Base-by-base conservation (phyloP, 2,888 invertebrate genomes). In the Papilio demoleus region DNA sequence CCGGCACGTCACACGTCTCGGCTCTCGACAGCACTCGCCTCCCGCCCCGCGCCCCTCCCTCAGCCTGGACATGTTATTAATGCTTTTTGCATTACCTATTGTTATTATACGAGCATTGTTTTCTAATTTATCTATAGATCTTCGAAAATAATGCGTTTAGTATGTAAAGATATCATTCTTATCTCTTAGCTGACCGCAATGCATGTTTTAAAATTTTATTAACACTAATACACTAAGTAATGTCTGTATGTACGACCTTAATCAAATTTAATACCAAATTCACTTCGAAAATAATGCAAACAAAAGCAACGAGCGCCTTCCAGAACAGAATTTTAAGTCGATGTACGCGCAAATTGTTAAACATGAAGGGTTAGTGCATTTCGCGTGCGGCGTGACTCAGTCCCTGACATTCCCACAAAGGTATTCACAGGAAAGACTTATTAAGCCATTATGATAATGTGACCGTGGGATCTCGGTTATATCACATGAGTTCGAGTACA, bases 391-490 rank as follows among this genome's bases (percentile, higher is more conserved):
- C 79, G 81, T 88, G 88, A 88, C 77, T 88, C 89, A 88, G 76
- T 73, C 82, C 81, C 83, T 86, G 85, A 83, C 85, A 86, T 88
- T 86, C 87, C 85, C 88, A 86, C 86, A 86, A 87, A 89, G 85
- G 84, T 82, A 87, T 87, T 86, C 81, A 79, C 87, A 82, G 85
- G 86, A 87, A 88, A 85, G 79, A 83, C 84, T 84, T 85, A 86
- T 85, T 86, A 87, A 84, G 81, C 78, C 79, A 83, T 86, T 85
- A 87, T 81, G 75, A 82, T 88, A 88, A 87, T 87, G 86, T 86
- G 85, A 81, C 82, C 84, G 86, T 87, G 86, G 83, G 86, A 87
- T 83, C 80, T 64, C 63, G 67, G 67, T 66, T 60, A 61, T 38
- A 50, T 60, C 47, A 65, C 65, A 50, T 65, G 59, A 60, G 60